Evolutionary conservation across 1,140 invertebrate species (phyloP), one percentile per base, ranked within the genome.

Genomic region (Drosophila novamexicana): DNA sequence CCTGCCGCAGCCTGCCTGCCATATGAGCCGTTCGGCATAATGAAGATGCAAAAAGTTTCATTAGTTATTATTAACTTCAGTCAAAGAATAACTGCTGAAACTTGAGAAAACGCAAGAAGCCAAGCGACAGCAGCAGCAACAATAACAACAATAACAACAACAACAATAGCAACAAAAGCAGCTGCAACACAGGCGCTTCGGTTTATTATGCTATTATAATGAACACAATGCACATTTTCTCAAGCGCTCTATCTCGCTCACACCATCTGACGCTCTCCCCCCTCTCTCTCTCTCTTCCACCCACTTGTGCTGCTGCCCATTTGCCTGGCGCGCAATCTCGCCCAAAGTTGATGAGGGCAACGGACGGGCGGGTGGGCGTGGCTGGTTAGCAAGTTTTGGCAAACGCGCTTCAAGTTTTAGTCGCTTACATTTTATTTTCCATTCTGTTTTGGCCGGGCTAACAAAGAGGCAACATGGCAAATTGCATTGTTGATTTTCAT

Each of bases 401-500:
- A 69, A 71, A 64, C 59, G 79, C 69, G 61, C 57, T 78, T 78
- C 68, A 82, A 89, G 79, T 83, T 84, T 78, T 75, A 71, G 77
- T 67, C 67, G 64, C 53, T 50, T 57, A 58, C 32, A 44, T 72
- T 79, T 72, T 83, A 77, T 67, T 63, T 63, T 58, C 0, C 37
- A 18, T 49, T 49, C 36, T 42, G 63, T 66, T 39, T 74, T 58
- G 53, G 45, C 73, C 49, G 52, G 42, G 62, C 62, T 47, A 66
- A 66, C 76, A 75, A 71, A 76, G 79, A 63, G 73, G 73, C 76
- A 79, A 79, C 83, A 67, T 77, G 66, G 79, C 84, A 88, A 88
- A 89, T 88, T 89, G 84, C 84, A 88, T 89, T 88, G 84, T 88
- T 88, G 84, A 88, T 88, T 89, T 88, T 88, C 80, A 88, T 88